A percentile compares a stretch with the other conserved stretches of the same genome.
phyloP scores from a whole-genome alignment of 2,797 vertebrate genomes.

The Sylvia borin region DNA sequence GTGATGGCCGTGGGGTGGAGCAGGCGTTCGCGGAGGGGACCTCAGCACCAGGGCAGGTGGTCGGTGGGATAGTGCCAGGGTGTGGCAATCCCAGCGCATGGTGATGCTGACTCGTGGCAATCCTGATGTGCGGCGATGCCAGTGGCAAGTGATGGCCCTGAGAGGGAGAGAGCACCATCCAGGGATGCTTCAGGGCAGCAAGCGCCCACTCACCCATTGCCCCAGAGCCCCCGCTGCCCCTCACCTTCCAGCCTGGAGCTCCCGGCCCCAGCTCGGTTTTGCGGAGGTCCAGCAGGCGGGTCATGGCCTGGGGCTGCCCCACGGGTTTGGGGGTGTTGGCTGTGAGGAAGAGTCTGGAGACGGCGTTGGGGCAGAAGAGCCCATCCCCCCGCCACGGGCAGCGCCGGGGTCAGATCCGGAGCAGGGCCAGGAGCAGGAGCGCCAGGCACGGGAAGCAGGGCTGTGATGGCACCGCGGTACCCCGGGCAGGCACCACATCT shows the following conservation, averaged over 20 bases:
- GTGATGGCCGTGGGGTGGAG: background rate
- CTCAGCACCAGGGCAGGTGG: background rate
- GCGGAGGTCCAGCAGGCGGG: background rate
- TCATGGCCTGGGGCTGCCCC: background rate
- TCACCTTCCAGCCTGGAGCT: constrained; percentile 23
- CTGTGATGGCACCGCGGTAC: background rate
- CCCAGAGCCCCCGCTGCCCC: accelerated
- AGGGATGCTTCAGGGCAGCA: background rate
- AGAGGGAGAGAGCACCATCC: background rate
- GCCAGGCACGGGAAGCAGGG: background rate
- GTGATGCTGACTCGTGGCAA: background rate
- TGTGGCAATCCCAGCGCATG: background rate
- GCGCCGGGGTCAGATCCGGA: constrained; percentile 34
- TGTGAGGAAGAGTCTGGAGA: background rate
- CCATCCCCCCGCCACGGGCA: background rate
- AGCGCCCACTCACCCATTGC: background rate
- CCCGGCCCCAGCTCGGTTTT: background rate
- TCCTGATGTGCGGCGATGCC: background rate
- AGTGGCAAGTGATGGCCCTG: background rate
- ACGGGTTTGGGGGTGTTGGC: background rate
- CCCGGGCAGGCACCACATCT: background rate
- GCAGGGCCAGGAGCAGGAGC: background rate
- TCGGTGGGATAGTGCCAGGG: background rate
- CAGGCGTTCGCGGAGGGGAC: background rate
- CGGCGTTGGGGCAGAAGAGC: background rate